Conservation (phyloP, 1,140 invertebrate species). For the Trialeurodes vaporariorum region DNA sequence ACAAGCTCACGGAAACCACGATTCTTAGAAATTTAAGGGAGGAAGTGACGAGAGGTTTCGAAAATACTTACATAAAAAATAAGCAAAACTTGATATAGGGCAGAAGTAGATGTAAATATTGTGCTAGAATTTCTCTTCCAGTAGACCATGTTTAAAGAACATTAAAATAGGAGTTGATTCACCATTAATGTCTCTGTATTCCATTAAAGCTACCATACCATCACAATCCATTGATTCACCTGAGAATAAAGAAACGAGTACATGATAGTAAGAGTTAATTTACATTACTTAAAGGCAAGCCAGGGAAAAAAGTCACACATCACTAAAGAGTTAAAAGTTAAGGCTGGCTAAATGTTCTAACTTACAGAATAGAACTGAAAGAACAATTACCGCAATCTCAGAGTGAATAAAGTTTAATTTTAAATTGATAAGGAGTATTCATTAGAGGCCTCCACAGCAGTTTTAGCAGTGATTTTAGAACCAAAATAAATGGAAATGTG, state of each 20-base stretch:
- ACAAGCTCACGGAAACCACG: no score
- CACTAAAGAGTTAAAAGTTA: no score
- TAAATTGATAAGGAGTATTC: no score
- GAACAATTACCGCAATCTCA: no score
- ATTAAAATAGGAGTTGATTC: slow-evolving; percentile 72
- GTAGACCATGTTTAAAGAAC: slow-evolving; percentile 91
- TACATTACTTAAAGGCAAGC: neutral
- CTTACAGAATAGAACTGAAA: no score
- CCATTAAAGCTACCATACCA: slow-evolving; percentile 82
- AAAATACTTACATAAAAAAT: neutral
- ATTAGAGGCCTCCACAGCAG: no score
- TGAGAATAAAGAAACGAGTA: slow-evolving; percentile 17
- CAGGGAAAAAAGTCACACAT: neutral
- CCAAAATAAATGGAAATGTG: no score
- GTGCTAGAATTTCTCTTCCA: slow-evolving; percentile 83
- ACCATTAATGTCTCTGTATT: slow-evolving; percentile 82
- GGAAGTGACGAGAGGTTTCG: no score
- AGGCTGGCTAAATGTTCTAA: no score
- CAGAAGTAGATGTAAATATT: neutral
- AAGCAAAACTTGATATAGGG: neutral
- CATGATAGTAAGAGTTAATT: neutral
- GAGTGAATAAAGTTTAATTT: no score
- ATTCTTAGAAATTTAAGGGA: no score
- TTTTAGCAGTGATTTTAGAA: no score
- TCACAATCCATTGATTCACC: slow-evolving; percentile 91